Evolutionary conservation across 2,888 invertebrate genomes (phyloP), one percentile per base, ranked within the genome.

Genomic region (Vesta saturnalis): DNA sequence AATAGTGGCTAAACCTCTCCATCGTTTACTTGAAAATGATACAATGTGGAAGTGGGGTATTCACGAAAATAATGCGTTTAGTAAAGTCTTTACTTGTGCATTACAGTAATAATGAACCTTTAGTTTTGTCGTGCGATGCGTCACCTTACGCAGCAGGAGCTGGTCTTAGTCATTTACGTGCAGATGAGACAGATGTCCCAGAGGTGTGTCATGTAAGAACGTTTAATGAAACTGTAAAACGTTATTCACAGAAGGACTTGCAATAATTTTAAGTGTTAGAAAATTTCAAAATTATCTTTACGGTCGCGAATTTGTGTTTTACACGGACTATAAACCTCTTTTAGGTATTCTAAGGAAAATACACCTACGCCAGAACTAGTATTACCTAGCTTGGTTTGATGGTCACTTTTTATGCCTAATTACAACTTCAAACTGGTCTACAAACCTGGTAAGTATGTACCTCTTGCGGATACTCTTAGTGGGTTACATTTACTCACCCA

Each of bases 271-370:
- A n/a, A n/a, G n/a, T n/a, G n/a, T n/a, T n/a, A n/a, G n/a, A n/a
- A n/a, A n/a, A n/a, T n/a, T n/a, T n/a, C n/a, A n/a, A n/a, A n/a
- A n/a, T n/a, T n/a, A n/a, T n/a, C n/a, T n/a, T n/a, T n/a, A n/a
- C n/a, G n/a, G n/a, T n/a, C n/a, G n/a, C n/a, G 18, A 22, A 23
- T 35, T 55, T 16, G 39, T 22, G n/a, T 23, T 57, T n/a, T 30
- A 56, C 5, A 64, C 64, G 18, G 64, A 64, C 46, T 57, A 64
- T 22, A 57, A 64, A 14, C 43, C 46, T 14, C 46, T 46, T 8
- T 14, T 64, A 47, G 56, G 57, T 19, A 56, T 64, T n/a, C 57
- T 64, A 12, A 57, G 1, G 23, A 56, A 57, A 39, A 46, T 21
- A 56, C 35, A 19, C 12, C 35, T 35, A 64, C 64, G 8, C 43